Evolutionary conservation across 1,140 invertebrate species (phyloP).

Genomic region (Camponotus vicinus): DNA sequence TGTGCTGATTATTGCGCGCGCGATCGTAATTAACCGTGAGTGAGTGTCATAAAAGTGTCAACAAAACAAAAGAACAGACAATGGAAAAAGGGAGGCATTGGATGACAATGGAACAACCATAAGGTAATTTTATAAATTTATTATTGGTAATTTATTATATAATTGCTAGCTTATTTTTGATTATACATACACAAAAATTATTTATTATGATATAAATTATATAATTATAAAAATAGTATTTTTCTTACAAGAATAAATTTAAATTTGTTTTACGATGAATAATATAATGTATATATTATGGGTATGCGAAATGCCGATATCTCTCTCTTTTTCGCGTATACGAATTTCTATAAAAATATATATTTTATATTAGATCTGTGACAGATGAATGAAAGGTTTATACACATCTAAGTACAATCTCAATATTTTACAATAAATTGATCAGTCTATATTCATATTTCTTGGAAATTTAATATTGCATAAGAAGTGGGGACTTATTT

Average conservation of each 20-base stretch:
- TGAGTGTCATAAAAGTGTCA: no score
- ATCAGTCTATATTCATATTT: conserved; percentile 27
- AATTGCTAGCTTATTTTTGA: not conserved
- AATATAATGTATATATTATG: not conserved
- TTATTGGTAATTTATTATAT: no score
- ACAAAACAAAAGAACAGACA: no score
- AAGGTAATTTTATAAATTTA: no score
- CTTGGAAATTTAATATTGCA: conserved; percentile 38
- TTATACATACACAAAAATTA: not conserved
- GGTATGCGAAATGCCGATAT: not conserved
- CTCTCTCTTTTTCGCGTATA: not conserved
- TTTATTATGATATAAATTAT: not conserved
- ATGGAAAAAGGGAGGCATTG: no score
- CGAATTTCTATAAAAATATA: not conserved
- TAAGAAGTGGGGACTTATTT: not conserved
- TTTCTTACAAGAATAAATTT: not conserved
- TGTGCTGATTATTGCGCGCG: no score
- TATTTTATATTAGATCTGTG: not conserved
- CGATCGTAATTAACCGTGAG: no score
- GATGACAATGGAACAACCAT: no score
- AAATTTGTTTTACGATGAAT: not conserved
- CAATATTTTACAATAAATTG: not conserved
- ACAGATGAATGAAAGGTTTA: conserved; percentile 23
- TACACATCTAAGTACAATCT: conserved; percentile 13
- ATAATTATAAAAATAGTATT: not conserved